These are phyloP conservation scores for Carollia perspicillata DNA, from an alignment of 2,113 vertebrate species.

Conservation along the genomic window DNA sequence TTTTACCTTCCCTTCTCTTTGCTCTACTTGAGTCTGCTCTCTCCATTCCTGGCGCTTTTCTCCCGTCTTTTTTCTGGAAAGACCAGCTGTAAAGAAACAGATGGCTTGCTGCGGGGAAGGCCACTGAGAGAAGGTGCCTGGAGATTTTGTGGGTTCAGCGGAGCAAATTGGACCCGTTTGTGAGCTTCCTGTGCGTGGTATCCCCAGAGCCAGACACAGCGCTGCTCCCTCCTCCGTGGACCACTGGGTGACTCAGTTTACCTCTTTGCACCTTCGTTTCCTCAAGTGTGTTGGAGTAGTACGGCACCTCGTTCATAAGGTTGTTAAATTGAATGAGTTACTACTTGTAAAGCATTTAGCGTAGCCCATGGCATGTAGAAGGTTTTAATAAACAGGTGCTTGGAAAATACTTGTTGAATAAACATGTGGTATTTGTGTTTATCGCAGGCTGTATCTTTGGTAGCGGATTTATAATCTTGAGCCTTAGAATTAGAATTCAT, in stretches of 20 bases:
- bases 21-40: background rate
- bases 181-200: background rate
- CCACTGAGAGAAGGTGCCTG: background rate
- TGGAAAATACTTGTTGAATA: background rate
- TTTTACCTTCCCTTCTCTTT: background rate
- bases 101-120: background rate
- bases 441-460: background rate
- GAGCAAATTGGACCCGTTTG: background rate
- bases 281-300: background rate
- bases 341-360: background rate
- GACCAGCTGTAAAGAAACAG: background rate
- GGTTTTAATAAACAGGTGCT: background rate
- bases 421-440: background rate
- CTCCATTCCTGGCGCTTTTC: background rate
- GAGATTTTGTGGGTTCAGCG: background rate
- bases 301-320: background rate
- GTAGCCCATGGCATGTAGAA: background rate
- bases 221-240: background rate
- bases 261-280: background rate
- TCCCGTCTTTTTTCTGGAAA: constrained; percentile 6
- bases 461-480: background rate
- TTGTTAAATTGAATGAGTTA: constrained; percentile 6
- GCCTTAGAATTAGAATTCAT: background rate
- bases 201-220: background rate
- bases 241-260: background rate